Evolutionary conservation across 2,113 vertebrate genomes (phyloP), one percentile per base, ranked within the genome.

Genomic region (Passerina amoena): DNA sequence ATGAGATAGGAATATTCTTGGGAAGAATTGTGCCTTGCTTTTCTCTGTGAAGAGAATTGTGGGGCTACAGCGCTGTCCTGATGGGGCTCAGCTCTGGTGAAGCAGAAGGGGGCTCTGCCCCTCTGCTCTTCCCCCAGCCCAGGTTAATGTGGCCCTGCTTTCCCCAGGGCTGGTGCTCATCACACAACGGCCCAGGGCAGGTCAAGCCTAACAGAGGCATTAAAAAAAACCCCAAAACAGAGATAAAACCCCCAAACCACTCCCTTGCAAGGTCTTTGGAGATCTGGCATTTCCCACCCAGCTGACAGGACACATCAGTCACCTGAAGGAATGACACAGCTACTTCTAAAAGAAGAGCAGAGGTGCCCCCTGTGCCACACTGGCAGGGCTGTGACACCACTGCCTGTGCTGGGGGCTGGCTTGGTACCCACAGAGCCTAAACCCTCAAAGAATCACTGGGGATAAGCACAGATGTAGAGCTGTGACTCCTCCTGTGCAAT

Each of bases 141-240:
- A 1, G 0, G 3, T 11, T 37, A 3, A 14, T 20, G 56, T 1
- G 1, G 8, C 53, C 25, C 76, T 45, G 5, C 50, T 59, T 59
- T 28, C 51, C 4, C 0, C 1, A 16, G 47, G 31, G 27, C 42
- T 63, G 22, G 33, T 60, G 70, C 59, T 71, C 80, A 56, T 17
- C 48, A 27, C 73, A 28, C 22, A 37, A 12, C 15, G 68, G 22
- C 57, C n/a, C 24, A 9, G 27, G 42, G 31, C n/a, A 37, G 50
- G 42, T 10, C 75, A 66, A 35, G 45, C 0, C 0, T 33, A 54
- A 40, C 51, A 69, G 27, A 11, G 17, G n/a, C 37, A 78, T 65
- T 35, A 5, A 65, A 91, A 51, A 12, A 51, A 12, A 30, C 15
- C 4, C 15, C 3, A 21, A 44, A 48, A 28, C 20, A 54, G n/a